Evolutionary conservation across 2,888 invertebrate species (phyloP).

Genomic region (Rhingia campestris): DNA sequence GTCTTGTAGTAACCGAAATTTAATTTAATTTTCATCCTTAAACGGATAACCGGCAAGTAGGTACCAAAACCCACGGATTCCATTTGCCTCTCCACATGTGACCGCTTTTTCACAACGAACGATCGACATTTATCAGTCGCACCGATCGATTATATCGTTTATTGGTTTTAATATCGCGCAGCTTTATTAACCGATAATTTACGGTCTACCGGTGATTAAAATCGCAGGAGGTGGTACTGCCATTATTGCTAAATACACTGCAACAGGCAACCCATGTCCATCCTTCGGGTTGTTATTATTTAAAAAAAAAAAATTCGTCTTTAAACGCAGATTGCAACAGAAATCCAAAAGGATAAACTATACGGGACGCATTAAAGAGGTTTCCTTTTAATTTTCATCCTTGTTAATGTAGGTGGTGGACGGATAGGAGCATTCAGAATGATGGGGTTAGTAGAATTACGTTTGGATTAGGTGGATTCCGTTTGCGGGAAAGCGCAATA

Average conservation of each 20-base stretch:
- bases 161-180: slow-evolving; percentile 69
- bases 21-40: slow-evolving; percentile 46
- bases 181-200: slow-evolving; percentile 73
- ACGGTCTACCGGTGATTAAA: slow-evolving; percentile 66
- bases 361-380: slow-evolving; percentile 47
- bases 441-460: slow-evolving; percentile 14
- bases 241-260: slow-evolving; percentile 70
- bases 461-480: slow-evolving; percentile 34
- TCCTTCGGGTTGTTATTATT: background rate
- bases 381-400: slow-evolving; percentile 52
- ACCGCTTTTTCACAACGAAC: slow-evolving; percentile 28
- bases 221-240: slow-evolving; percentile 63
- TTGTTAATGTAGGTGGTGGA: background rate
- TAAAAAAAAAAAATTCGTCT: too few relatives aligned
- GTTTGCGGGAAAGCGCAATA: slow-evolving; percentile 30
- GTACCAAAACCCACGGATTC: background rate
- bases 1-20: background rate
- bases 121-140: slow-evolving; percentile 59
- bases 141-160: slow-evolving; percentile 63
- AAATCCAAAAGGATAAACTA: slow-evolving; percentile 30
- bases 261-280: slow-evolving; percentile 52
- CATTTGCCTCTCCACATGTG: slow-evolving; percentile 44
- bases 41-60: background rate
- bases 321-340: slow-evolving; percentile 30
- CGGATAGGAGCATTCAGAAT: too few relatives aligned